Evolutionary conservation across 2,797 vertebrate species (phyloP).

Genomic region (Melanotaenia nigrans): DNA sequence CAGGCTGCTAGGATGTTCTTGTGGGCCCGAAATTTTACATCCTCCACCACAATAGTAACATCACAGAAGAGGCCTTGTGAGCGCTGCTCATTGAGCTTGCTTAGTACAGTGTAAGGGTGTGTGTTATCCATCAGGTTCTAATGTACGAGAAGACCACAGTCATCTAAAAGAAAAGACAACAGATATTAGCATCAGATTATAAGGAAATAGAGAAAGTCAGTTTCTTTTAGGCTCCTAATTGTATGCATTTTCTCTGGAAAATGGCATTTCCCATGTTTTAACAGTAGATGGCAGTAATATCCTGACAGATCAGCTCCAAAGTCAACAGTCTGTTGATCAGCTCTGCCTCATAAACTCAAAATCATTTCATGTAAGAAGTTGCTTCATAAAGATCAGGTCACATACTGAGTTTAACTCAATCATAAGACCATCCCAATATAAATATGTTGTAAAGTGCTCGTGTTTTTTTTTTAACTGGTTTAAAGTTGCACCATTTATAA

Average conservation of each 20-base stretch:
- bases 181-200: conserved; percentile 16
- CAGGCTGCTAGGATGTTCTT: conserved; percentile 96
- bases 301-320: conserved; percentile 33
- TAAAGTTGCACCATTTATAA: not conserved
- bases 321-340: conserved; percentile 24
- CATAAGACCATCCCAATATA: not conserved
- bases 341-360: conserved; percentile 19
- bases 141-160: conserved; percentile 88
- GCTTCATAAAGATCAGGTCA: not conserved
- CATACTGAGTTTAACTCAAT: not conserved
- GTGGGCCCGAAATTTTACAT: conserved; percentile 98
- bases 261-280: conserved; percentile 33
- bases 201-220: not conserved
- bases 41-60: conserved; percentile 97
- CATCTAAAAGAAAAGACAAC: conserved; percentile 83
- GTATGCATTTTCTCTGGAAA: conserved; percentile 21
- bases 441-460: not conserved
- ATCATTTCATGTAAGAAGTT: conserved; percentile 5
- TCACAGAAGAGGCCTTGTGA: conserved; percentile 95
- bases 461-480: not conserved
- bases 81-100: conserved; percentile 94
- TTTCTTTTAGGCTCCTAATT: not conserved
- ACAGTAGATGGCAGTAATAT: conserved; percentile 83
- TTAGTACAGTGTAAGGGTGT: conserved; percentile 92
- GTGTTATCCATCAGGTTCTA: conserved; percentile 92